Conservation (phyloP, 2,113 vertebrate species). For the Apteryx mantelli region DNA sequence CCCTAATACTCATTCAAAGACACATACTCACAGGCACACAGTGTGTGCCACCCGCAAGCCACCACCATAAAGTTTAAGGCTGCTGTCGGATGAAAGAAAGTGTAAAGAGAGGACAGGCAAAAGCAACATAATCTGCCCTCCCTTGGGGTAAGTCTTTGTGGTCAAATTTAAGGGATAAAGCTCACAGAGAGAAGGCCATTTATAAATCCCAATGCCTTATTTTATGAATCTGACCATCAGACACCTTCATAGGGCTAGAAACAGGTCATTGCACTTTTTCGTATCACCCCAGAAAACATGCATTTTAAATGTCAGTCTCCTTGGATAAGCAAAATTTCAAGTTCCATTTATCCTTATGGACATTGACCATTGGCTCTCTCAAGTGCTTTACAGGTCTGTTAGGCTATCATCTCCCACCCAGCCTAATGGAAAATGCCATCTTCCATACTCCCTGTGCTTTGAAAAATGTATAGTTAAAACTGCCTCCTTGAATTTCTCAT, state of each 20-base stretch:
- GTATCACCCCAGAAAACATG: not conserved
- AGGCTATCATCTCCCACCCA: not conserved
- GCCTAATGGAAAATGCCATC: not conserved
- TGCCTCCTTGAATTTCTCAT: not conserved
- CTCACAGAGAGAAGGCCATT: not conserved
- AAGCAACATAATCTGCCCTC: not conserved
- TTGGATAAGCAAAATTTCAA: not conserved
- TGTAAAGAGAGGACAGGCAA: not conserved
- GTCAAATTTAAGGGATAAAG: not conserved
- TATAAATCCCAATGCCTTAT: not conserved
- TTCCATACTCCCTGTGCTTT: not conserved
- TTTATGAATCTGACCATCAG: not conserved
- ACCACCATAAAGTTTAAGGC: not conserved
- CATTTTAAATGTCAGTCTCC: not conserved
- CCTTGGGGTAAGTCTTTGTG: accelerated
- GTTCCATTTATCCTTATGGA: not conserved
- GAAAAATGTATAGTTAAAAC: not conserved
- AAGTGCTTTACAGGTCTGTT: not conserved
- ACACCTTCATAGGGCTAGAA: not conserved
- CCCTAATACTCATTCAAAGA: not conserved
- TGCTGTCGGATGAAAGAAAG: not conserved
- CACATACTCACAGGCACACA: not conserved
- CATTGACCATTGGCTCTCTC: not conserved
- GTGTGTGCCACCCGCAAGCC: not conserved
- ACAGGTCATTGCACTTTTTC: not conserved